These are phyloP conservation scores for Myripristis murdjan DNA, from an alignment of 2,797 vertebrate species.

Conservation along the genomic window DNA sequence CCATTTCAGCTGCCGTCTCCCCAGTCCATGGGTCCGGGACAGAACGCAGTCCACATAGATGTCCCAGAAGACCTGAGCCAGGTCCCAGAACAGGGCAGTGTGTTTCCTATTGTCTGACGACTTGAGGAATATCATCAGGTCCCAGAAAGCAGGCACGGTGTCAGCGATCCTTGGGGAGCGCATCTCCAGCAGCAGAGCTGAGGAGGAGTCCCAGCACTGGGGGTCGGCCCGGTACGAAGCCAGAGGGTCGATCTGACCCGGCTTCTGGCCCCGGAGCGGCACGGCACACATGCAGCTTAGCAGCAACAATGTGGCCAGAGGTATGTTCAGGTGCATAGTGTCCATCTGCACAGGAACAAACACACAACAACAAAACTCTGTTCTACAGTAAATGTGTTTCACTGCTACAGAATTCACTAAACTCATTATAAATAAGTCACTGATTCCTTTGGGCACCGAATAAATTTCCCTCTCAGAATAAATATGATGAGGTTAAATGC, in stretches of 20 bases:
- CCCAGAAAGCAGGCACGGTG: conserved; percentile 93
- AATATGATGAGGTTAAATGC: too few species aligned
- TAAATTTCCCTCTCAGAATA: too few species aligned
- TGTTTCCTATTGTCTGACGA: conserved; percentile 93
- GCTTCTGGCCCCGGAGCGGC: conserved; percentile 78
- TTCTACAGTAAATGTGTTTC: too few species aligned
- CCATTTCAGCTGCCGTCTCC: conserved; percentile 84
- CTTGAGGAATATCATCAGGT: conserved; percentile 93
- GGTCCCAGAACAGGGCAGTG: conserved; percentile 93
- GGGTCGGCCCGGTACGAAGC: conserved; percentile 86
- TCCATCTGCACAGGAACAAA: conserved; percentile 72
- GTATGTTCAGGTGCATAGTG: conserved; percentile 70
- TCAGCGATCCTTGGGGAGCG: conserved; percentile 91
- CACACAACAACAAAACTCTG: background rate
- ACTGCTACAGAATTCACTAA: too few species aligned
- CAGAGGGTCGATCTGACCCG: conserved; percentile 88
- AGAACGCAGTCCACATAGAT: conserved; percentile 94
- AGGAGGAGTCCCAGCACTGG: conserved; percentile 95
- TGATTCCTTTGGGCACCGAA: too few species aligned
- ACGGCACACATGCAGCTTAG: conserved; percentile 82
- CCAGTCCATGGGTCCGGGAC: conserved; percentile 94
- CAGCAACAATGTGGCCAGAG: conserved; percentile 81
- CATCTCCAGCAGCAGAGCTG: conserved; percentile 91
- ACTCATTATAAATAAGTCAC: too few species aligned
- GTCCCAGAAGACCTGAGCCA: conserved; percentile 96